Percentiles rank a stretch among this genome's conserved stretches.
These are phyloP conservation scores for Lanistes nyassanus DNA, from an alignment of 1,140 invertebrate genomes.

Conservation along the genomic window DNA sequence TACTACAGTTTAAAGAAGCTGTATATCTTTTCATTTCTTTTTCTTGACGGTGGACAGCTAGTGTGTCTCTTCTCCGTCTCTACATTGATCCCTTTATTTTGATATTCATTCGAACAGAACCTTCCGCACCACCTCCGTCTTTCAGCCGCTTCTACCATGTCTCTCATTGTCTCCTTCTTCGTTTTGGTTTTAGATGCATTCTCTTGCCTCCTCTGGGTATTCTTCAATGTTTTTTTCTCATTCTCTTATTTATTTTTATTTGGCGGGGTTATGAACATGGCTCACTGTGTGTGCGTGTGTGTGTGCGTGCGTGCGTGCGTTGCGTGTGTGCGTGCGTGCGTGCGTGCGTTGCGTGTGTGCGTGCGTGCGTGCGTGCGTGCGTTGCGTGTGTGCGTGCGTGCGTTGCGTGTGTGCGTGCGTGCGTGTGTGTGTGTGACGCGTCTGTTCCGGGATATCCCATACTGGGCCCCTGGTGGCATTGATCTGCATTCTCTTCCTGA, in stretches of 20 bases:
- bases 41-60: background rate
- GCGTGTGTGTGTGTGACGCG: background rate
- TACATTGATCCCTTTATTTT: background rate
- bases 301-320: constrained; percentile 2
- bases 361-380: too few relatives aligned
- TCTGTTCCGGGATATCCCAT: too few relatives aligned
- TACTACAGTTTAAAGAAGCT: background rate
- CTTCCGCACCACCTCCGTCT: background rate
- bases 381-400: too few relatives aligned
- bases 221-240: background rate
- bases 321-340: too few relatives aligned
- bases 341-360: too few relatives aligned
- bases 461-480: background rate
- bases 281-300: constrained; percentile 8
- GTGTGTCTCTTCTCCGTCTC: background rate
- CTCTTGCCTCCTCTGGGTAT: background rate
- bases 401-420: too few relatives aligned
- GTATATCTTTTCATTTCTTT: background rate
- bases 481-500: background rate
- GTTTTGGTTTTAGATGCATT: background rate
- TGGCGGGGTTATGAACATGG: background rate
- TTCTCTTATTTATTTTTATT: background rate
- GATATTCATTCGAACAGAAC: background rate
- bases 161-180: background rate
- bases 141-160: background rate